Base-by-base conservation (phyloP, 2,797 vertebrate species). In the Myripristis murdjan region DNA sequence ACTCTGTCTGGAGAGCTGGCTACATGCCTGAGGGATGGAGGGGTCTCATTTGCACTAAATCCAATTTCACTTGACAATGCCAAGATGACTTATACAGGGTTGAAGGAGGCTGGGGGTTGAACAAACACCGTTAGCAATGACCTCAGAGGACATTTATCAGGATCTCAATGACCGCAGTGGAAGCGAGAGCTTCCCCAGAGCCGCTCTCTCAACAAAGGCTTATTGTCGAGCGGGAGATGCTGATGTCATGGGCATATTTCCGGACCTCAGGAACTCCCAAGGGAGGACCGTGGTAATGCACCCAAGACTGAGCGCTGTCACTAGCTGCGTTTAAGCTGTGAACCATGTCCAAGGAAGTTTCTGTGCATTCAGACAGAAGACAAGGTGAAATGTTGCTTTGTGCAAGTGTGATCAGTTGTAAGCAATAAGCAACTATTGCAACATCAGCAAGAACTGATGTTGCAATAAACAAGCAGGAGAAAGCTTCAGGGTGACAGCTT, bases 101-200 rank as follows among this genome's bases (percentile, higher is more conserved):
- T 22, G 56, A 41, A 57, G 70, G 65, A 80, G 77, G 64, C 64
- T 43, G 55, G 8, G 65, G 53, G 55, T 56, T 76, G 64, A 72
- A 68, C 66, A 72, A 82, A 87, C 74, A 75, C 55, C 16, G 61
- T 37, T 72, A 46, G 31, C 33, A 15, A 73, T 86, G 81, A 91
- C 81, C 78, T 88, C 87, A 86, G 79, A 83, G 75, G 81, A 84
- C 67, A 64, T 83, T 82, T 70, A 74, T 88, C 83, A 83, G 72
- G 73, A 57, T 81, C 64, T 76, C 64, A 70, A 48, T 66, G 78
- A 67, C 67, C 62, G 11, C 72, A 15, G 61, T 66, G 79, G 57
- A 44, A 75, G 77, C 60, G 71, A 84, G 80, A 83, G 63, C 81
- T 67, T 77, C 70, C 66, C 63, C 59, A 46, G 51, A 81, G 75